Conservation (phyloP, 30 jellyfish, hydroid and myxozoan genomes). For the Chrysaora quinquecirrha region DNA sequence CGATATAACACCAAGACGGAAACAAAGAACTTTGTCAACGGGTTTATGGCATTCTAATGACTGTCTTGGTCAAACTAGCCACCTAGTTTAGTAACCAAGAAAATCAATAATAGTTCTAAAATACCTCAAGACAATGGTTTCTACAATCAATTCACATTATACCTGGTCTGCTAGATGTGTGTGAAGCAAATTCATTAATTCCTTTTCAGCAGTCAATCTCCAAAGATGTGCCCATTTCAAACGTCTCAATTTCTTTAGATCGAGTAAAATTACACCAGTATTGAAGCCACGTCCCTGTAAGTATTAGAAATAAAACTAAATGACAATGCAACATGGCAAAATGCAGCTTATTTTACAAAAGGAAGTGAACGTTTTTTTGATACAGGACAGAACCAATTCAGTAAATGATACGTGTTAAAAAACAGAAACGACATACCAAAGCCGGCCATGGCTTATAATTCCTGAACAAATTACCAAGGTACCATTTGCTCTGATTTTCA, state of each 20-base stretch:
- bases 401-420: background rate
- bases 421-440: constrained; percentile 53
- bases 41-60: no score
- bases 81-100: no score
- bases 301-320: background rate
- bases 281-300: constrained; percentile 95
- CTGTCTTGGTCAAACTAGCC: no score
- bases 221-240: constrained; percentile 89
- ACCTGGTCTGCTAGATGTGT: constrained; percentile 98
- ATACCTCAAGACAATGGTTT: no score
- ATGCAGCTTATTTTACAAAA: no score
- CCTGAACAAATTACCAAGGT: constrained; percentile 87
- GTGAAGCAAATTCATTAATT: constrained; percentile 80
- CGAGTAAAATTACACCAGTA: constrained; percentile 94
- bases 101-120: no score
- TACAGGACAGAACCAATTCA: background rate
- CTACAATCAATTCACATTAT: no score
- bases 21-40: no score
- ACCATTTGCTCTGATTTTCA: constrained; percentile 98
- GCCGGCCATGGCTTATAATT: constrained; percentile 97
- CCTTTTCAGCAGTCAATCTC: constrained; percentile 97
- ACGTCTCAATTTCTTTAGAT: constrained; percentile 77
- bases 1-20: no score
- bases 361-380: no score
- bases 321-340: background rate